Evolutionary conservation across 2,113 vertebrate species (phyloP).

Genomic region (Mirza zaza): DNA sequence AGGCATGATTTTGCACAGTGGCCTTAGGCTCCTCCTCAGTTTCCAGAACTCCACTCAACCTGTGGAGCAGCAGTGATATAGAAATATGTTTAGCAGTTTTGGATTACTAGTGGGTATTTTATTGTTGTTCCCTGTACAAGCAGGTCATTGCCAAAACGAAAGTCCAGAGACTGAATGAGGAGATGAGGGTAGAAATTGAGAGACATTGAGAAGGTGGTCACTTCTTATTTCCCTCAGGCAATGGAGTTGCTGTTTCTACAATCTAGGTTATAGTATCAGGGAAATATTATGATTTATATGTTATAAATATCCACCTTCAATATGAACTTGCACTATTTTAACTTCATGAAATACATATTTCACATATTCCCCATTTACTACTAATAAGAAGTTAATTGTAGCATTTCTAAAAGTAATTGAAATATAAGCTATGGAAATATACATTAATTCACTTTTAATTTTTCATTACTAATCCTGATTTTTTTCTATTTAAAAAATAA

Average conservation of each 20-base stretch:
- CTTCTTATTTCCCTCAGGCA: background rate
- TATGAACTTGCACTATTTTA: background rate
- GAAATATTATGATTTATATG: background rate
- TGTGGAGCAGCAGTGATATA: background rate
- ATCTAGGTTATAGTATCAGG: background rate
- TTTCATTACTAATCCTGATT: background rate
- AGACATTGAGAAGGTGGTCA: background rate
- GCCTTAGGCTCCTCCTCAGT: background rate
- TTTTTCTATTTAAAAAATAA: background rate
- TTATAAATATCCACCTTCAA: background rate
- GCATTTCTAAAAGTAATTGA: background rate
- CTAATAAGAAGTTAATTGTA: background rate
- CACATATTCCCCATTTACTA: background rate
- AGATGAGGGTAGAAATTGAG: background rate
- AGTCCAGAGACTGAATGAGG: background rate
- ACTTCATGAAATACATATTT: background rate
- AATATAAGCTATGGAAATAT: background rate
- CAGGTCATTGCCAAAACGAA: background rate
- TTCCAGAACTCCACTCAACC: background rate
- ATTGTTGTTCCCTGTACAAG: background rate
- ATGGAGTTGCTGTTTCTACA: background rate
- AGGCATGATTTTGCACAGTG: background rate
- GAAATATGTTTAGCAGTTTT: background rate
- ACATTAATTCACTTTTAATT: background rate
- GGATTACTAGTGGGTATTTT: background rate